phyloP scores from a whole-genome alignment of 2,113 vertebrate species.

The Jaculus jaculus region DNA sequence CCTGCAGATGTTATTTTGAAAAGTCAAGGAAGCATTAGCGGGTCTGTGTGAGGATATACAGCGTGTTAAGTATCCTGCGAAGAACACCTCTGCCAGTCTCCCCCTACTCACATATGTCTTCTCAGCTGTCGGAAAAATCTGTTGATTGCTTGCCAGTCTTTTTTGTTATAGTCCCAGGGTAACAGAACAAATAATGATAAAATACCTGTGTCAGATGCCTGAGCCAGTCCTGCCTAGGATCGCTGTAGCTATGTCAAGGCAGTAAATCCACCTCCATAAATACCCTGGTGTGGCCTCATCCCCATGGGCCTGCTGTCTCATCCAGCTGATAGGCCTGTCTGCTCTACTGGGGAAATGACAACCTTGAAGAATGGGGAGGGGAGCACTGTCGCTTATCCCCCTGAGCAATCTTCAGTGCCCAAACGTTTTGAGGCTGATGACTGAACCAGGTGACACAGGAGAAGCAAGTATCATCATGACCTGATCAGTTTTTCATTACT shows the following conservation, averaged over 20 bases:
- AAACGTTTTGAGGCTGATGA: not conserved
- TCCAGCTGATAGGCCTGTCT: constrained; percentile 51
- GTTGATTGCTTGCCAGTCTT: constrained; percentile 74
- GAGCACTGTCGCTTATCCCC: not conserved
- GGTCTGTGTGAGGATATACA: not conserved
- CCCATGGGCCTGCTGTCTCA: constrained; percentile 44
- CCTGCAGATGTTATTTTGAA: constrained; percentile 44
- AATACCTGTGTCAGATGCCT: constrained; percentile 51
- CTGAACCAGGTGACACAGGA: not conserved
- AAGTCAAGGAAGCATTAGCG: constrained; percentile 48
- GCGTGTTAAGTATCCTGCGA: constrained; percentile 71
- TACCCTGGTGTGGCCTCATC: constrained; percentile 40
- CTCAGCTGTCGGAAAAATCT: constrained; percentile 74
- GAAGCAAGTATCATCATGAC: not conserved
- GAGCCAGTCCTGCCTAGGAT: constrained; percentile 59
- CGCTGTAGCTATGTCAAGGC: constrained; percentile 1
- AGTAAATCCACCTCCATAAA: constrained; percentile 72
- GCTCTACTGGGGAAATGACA: constrained; percentile 34
- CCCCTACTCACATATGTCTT: constrained; percentile 66
- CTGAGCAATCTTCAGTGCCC: not conserved
- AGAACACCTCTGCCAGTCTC: constrained; percentile 61
- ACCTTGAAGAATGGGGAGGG: not conserved
- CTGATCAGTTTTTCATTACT: not conserved
- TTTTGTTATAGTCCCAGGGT: constrained; percentile 55
- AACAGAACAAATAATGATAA: constrained; percentile 70